Evolutionary conservation across 2,888 invertebrate genomes (phyloP).

Genomic region (Eubasilissa splendida): DNA sequence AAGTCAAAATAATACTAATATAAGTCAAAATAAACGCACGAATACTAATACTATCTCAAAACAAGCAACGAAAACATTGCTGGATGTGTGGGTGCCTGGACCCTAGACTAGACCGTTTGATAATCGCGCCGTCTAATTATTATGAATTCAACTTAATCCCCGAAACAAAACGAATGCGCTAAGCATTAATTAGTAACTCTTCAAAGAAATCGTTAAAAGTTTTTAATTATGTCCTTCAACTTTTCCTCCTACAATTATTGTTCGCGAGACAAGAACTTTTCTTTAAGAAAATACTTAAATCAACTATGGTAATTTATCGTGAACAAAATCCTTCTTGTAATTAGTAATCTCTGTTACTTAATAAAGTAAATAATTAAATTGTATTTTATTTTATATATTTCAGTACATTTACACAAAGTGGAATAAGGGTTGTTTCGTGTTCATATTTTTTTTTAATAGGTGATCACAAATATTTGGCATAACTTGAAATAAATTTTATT

Average conservation of each 20-base stretch:
- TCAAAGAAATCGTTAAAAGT: slow-evolving; percentile 36
- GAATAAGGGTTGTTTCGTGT: too few species aligned
- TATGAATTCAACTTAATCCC: neutral
- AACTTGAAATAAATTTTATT: too few species aligned
- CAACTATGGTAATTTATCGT: slow-evolving; percentile 35
- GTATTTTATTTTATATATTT: neutral
- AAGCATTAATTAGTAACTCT: slow-evolving; percentile 33
- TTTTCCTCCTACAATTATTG: slow-evolving; percentile 26
- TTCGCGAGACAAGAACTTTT: slow-evolving; percentile 25
- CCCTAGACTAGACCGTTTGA: too few species aligned
- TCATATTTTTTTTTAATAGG: too few species aligned
- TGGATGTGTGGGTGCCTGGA: too few species aligned
- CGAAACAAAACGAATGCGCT: slow-evolving; percentile 22
- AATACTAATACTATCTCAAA: too few species aligned
- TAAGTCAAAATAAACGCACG: too few species aligned
- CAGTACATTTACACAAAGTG: too few species aligned
- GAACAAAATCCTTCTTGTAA: slow-evolving; percentile 29
- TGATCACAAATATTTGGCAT: too few species aligned
- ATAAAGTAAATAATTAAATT: slow-evolving; percentile 31
- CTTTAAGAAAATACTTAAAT: slow-evolving; percentile 28
- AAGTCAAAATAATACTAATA: too few species aligned
- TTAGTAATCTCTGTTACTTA: slow-evolving; percentile 31
- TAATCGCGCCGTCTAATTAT: too few species aligned
- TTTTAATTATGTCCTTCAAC: slow-evolving; percentile 31
- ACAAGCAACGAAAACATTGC: too few species aligned